Evolutionary conservation across 2,888 invertebrate species (phyloP).

Genomic region (Cryptophagus acutangulus): DNA sequence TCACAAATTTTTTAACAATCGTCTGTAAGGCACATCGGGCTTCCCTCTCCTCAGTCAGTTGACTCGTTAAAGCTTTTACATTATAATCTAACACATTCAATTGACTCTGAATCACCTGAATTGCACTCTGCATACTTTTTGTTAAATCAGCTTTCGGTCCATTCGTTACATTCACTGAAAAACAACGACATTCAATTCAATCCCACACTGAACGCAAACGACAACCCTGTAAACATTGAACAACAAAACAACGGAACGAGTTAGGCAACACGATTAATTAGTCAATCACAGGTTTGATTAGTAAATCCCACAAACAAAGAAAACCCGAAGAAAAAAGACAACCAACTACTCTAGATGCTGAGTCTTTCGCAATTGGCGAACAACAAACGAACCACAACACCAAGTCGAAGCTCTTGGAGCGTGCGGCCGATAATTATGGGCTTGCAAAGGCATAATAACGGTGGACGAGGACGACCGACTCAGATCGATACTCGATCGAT

Average conservation of each 20-base stretch:
- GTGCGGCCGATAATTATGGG: slow-evolving; percentile 44
- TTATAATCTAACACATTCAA: slow-evolving; percentile 43
- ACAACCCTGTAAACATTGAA: too few species aligned
- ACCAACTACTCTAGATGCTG: slow-evolving; percentile 61
- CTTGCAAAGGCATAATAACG: slow-evolving; percentile 39
- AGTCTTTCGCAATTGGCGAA: slow-evolving; percentile 69
- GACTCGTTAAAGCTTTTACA: slow-evolving; percentile 38
- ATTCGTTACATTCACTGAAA: slow-evolving; percentile 34
- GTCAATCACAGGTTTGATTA: neutral
- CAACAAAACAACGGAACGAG: too few species aligned
- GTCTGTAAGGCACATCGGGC: slow-evolving; percentile 42
- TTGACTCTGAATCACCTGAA: slow-evolving; percentile 35
- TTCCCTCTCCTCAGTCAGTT: slow-evolving; percentile 43
- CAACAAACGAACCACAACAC: slow-evolving; percentile 75
- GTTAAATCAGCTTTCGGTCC: slow-evolving; percentile 32
- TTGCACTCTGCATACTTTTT: slow-evolving; percentile 32
- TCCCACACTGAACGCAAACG: too few species aligned
- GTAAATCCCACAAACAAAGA: slow-evolving; percentile 7
- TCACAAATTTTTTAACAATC: slow-evolving; percentile 35
- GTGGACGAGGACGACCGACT: slow-evolving; percentile 33
- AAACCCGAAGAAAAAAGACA: slow-evolving; percentile 11
- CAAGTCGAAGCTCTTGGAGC: slow-evolving; percentile 63
- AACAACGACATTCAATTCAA: slow-evolving; percentile 1
- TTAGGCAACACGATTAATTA: too few species aligned
- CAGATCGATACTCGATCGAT: slow-evolving; percentile 43